Evolutionary conservation across 2,113 vertebrate species (phyloP), one percentile per base, ranked within the genome.

Genomic region (Neodon shergylaensis): DNA sequence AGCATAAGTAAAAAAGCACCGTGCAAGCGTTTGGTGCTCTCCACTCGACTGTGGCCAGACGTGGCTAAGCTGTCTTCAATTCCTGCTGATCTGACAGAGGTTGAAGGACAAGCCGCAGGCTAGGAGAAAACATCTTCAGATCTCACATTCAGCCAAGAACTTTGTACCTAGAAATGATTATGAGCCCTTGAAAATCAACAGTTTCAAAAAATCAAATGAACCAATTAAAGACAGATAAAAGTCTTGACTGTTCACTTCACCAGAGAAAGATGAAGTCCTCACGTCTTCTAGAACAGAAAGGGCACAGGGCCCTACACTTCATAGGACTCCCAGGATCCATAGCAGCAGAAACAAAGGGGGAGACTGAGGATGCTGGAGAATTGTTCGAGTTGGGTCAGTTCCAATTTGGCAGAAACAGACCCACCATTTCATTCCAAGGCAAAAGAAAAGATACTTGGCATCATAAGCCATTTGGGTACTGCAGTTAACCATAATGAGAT

Each of bases 401-500:
- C 92, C 91, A 96, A 93, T 82, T 97, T 92, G 92, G 90, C 94
- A 94, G n/a, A 74, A 72, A 42, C 54, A n/a, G 21, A 19, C 66
- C 36, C 47, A 7, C 74, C 81, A 92, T 63, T 90, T 91, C 74
- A 78, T 61, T 70, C 68, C 36, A 36, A 47, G 86, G 36, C n/a
- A 39, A n/a, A 21, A 68, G 42, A 49, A 77, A 89, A 82, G n/a
- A 77, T 42, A 11, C 6, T 87, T 49, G 42, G 21, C 13, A 39
- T 33, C n/a, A 26, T 16, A 36, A 3, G 16, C 21, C 61, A 63
- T 42, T 90, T 11, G 17, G 16, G n/a, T 10, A 76, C 6, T 12
- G 1, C 5, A 58, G 63, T 94, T 78, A 83, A 92, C 14, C 52
- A 44, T 1, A 14, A 13, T 49, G 61, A 44, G 31, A 17, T 76